phyloP scores from a whole-genome alignment of 2,113 vertebrate genomes.

The Thryonomys swinderianus region DNA sequence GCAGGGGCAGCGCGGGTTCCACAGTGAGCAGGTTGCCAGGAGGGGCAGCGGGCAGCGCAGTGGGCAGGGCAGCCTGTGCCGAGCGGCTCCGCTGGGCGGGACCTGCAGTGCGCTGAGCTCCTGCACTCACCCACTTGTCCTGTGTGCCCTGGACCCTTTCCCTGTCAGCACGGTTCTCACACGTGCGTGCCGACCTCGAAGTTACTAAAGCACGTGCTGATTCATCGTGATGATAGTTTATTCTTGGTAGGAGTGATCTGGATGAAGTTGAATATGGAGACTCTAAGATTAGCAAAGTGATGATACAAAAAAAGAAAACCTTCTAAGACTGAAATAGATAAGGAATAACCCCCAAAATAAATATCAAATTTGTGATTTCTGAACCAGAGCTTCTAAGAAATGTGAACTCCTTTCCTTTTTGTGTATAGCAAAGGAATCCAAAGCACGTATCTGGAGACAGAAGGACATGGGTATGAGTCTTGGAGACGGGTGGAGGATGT shows the following conservation, averaged over 20 bases:
- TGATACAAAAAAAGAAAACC: not conserved
- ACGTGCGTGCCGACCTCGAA: not conserved
- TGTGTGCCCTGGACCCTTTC: not conserved
- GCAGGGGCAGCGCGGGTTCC: not conserved
- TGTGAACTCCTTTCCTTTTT: not conserved
- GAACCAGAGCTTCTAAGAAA: not conserved
- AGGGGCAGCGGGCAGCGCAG: not conserved
- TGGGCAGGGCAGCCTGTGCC: not conserved
- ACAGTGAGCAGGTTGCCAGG: not conserved
- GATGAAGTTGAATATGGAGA: not conserved
- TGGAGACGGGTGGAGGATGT: not conserved
- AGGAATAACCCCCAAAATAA: not conserved
- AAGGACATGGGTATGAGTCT: not conserved
- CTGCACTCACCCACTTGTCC: not conserved
- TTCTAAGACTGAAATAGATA: not conserved
- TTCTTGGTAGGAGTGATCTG: not conserved
- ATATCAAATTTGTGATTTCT: not conserved
- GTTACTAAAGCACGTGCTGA: not conserved
- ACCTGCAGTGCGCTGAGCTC: no score
- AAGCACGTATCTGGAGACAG: not conserved
- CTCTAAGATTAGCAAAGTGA: slow-evolving; percentile 15
- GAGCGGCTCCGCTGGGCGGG: no score
- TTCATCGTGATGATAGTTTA: not conserved
- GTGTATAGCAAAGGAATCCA: not conserved
- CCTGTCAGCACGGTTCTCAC: not conserved